Evolutionary conservation across 2,888 invertebrate species (phyloP).

Genomic region (Thereva nobilitata): DNA sequence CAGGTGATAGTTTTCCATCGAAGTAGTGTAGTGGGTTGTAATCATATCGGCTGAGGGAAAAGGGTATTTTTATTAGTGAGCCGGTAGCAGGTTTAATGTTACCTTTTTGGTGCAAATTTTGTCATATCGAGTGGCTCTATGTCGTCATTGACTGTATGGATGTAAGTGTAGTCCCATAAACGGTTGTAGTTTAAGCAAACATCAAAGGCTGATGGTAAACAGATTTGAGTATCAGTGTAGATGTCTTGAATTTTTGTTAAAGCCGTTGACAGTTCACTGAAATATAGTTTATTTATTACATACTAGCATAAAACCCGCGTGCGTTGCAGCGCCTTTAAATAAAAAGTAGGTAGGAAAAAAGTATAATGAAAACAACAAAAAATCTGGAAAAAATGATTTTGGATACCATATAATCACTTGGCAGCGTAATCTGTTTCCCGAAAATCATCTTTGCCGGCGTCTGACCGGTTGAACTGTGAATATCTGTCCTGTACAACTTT

Average conservation of each 20-base stretch:
- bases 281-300: constrained; percentile 42
- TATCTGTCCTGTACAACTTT: too few relatives aligned
- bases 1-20: constrained; percentile 42
- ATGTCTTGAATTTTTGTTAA: constrained; percentile 63
- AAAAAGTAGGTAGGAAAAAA: too few relatives aligned
- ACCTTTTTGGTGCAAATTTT: constrained; percentile 44
- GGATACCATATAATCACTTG: too few relatives aligned
- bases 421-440: too few relatives aligned
- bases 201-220: constrained; percentile 56
- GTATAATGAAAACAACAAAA: too few relatives aligned
- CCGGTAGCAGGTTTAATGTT: background rate
- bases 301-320: too few relatives aligned
- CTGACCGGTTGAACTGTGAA: too few relatives aligned
- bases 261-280: constrained; percentile 59
- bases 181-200: constrained; percentile 50
- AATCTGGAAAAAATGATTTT: too few relatives aligned
- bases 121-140: constrained; percentile 42
- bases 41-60: constrained; percentile 35
- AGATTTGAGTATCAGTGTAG: constrained; percentile 65
- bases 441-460: too few relatives aligned
- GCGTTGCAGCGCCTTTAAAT: too few relatives aligned
- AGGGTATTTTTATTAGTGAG: background rate
- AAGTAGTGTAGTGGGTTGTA: constrained; percentile 42
- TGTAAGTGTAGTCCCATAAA: constrained; percentile 47
- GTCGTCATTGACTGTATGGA: constrained; percentile 40